phyloP scores from a whole-genome alignment of 1,140 invertebrate species.

The Aphaenogaster ashmeadi region DNA sequence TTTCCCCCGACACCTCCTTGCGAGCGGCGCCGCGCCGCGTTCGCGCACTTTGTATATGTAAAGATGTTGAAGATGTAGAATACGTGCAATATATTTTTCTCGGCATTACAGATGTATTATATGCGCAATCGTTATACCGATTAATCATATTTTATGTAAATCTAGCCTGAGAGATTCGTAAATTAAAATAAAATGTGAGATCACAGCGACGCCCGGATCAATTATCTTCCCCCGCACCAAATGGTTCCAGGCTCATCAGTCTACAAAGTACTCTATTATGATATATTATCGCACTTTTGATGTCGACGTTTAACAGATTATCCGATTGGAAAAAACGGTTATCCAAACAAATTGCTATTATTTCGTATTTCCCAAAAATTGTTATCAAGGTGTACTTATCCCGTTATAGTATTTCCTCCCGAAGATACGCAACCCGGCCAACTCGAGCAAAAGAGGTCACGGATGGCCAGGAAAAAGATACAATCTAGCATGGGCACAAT shows the following conservation, averaged over 20 bases:
- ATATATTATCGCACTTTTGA: not conserved
- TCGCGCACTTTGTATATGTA: slow-evolving; percentile 46
- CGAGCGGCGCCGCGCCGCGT: slow-evolving; percentile 25
- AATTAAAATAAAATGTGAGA: slow-evolving; percentile 73
- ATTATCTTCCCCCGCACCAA: not conserved
- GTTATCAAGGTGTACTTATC: not conserved
- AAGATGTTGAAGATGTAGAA: slow-evolving; percentile 59
- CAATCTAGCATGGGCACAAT: not conserved
- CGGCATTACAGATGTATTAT: slow-evolving; percentile 63
- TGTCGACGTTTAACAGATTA: not conserved
- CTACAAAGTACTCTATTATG: not conserved
- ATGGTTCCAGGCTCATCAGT: not conserved
- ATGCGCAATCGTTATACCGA: slow-evolving; percentile 67
- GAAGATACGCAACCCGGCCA: not conserved
- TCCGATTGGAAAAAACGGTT: not conserved
- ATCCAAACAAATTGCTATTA: not conserved
- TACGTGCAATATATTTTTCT: slow-evolving; percentile 75
- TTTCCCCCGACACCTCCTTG: slow-evolving; percentile 14
- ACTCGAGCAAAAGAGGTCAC: not conserved
- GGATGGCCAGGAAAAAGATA: not conserved
- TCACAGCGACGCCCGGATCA: not conserved
- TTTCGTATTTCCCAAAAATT: not conserved
- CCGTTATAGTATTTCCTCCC: not conserved
- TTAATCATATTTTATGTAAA: slow-evolving; percentile 78
- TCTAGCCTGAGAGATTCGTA: slow-evolving; percentile 68